phyloP scores from a whole-genome alignment of 2,888 invertebrate species.

The Epinotia brunnichana region DNA sequence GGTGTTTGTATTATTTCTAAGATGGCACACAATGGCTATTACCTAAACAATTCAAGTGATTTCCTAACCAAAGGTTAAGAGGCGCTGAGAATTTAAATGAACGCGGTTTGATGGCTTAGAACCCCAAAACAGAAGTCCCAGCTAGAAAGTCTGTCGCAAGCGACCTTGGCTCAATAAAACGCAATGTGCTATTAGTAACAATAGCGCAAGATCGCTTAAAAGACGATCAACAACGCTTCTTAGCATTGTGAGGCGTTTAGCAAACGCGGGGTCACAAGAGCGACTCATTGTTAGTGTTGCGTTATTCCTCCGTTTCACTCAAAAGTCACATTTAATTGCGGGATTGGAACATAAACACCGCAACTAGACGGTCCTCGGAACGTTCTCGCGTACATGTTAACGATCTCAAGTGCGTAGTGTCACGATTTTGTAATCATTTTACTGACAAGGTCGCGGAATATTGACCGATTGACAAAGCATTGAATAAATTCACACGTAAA shows the following conservation, averaged over 20 bases:
- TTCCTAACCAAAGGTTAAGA: slow-evolving; percentile 74
- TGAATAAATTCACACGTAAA: slow-evolving; percentile 44
- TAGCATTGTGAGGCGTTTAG: slow-evolving; percentile 72
- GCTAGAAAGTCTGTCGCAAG: slow-evolving; percentile 80
- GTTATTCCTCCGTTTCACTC: slow-evolving; percentile 67
- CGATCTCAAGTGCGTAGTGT: slow-evolving; percentile 61
- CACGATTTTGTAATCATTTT: slow-evolving; percentile 64
- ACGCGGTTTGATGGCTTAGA: slow-evolving; percentile 59
- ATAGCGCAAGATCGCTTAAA: slow-evolving; percentile 79
- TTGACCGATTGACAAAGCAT: slow-evolving; percentile 44
- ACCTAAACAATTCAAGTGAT: slow-evolving; percentile 55
- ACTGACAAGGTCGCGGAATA: slow-evolving; percentile 49
- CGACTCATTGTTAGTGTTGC: slow-evolving; percentile 69
- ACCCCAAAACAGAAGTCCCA: slow-evolving; percentile 64
- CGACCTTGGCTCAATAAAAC: slow-evolving; percentile 76
- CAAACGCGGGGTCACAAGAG: slow-evolving; percentile 72
- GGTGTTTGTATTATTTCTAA: slow-evolving; percentile 27
- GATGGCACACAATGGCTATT: slow-evolving; percentile 59
- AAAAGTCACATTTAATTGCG: slow-evolving; percentile 75
- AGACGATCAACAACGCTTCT: slow-evolving; percentile 79
- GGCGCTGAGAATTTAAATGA: slow-evolving; percentile 76
- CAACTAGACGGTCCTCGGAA: slow-evolving; percentile 50
- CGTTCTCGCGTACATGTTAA: slow-evolving; percentile 57
- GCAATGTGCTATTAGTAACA: slow-evolving; percentile 74
- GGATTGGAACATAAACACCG: slow-evolving; percentile 55